Evolutionary conservation across 2,113 vertebrate genomes (phyloP), one percentile per base, ranked within the genome.

Genomic region (Nerophis ophidion): DNA sequence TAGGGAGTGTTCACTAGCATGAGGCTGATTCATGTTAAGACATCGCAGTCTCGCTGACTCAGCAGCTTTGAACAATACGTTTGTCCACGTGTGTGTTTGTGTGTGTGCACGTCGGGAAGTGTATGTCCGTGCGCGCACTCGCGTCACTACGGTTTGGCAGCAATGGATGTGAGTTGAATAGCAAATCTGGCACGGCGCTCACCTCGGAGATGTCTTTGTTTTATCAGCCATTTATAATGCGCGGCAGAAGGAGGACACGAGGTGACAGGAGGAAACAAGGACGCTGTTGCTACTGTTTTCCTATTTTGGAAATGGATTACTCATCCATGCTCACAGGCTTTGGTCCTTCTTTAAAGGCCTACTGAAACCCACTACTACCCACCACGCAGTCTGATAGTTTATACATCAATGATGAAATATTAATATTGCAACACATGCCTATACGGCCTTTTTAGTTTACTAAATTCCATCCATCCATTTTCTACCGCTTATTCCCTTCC

Each of bases 161-260:
- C 74, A 40, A 66, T 51, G 75, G 70, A 61, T 81, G 82, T 83
- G 82, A 81, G 80, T 78, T 60, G 87, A 83, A 88, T 86, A 84
- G 82, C 82, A 86, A 87, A 75, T 85, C 70, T 81, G 73, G 72
- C 75, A 77, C 80, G 63, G 74, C 71, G 78, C 77, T 83, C 85
- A 87, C 85, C 85, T 87, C 26, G 26, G 85, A 88, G 79, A 78
- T 87, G 81, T 79, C 76, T 78, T 55, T 75, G 82, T 86, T 80
- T 83, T 83, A 86, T 86, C 81, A 82, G 59, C 75, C 75, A 75
- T 84, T 86, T 87, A 84, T 83, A 84, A 86, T 84, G 82, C 80
- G 66, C 61, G 79, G 75, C 81, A 77, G 76, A 79, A 83, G 70
- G 83, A 63, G 79, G 78, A 71, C 74, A 56, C 64, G 64, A 76